Conservation (phyloP, 2,888 invertebrate species). For the Melinopterus prodromus region DNA sequence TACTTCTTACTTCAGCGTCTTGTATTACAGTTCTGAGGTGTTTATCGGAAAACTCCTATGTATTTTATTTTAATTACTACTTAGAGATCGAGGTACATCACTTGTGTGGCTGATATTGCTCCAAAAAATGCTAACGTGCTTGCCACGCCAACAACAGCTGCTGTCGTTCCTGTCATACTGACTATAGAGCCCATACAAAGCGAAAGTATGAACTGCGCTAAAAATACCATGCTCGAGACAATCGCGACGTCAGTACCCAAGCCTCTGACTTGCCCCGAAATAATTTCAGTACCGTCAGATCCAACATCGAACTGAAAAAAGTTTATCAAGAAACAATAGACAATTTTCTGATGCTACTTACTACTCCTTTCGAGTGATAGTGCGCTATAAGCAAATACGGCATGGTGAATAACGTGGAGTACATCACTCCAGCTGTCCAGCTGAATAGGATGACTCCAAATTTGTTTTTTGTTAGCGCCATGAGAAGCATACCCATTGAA, state of each 20-base stretch:
- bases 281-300: conserved; percentile 64
- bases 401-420: conserved; percentile 97
- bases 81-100: conserved; percentile 89
- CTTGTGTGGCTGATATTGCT: conserved; percentile 84
- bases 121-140: conserved; percentile 86
- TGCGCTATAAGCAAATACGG: conserved; percentile 93
- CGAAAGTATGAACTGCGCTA: conserved; percentile 92
- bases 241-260: conserved; percentile 95
- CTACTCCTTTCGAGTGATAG: conserved; percentile 91
- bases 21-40: no score
- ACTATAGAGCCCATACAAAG: conserved; percentile 88
- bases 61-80: background rate
- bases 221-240: conserved; percentile 92
- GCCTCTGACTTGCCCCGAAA: conserved; percentile 77
- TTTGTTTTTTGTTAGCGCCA: conserved; percentile 80
- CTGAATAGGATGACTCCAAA: conserved; percentile 87
- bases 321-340: conserved; percentile 13
- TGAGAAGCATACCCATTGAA: conserved; percentile 86
- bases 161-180: conserved; percentile 81
- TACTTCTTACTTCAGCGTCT: no score
- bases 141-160: conserved; percentile 87
- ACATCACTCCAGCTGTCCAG: conserved; percentile 96
- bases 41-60: no score
- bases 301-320: conserved; percentile 69
- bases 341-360: conserved; percentile 60